Evolutionary conservation across 2,113 vertebrate genomes (phyloP).

Genomic region (Tretioscincus oriximinensis): DNA sequence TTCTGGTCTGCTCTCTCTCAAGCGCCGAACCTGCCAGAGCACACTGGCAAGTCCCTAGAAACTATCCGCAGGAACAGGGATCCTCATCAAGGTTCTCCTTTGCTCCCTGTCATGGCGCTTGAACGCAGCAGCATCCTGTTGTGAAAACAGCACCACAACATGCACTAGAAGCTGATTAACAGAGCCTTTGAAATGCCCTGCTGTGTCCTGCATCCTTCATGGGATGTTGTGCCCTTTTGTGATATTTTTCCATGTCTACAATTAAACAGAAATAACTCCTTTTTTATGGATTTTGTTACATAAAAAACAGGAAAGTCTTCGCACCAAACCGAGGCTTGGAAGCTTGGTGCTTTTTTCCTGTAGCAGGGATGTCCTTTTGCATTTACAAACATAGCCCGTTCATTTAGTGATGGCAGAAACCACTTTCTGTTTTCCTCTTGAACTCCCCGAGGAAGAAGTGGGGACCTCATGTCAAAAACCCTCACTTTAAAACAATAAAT

Average conservation of each 20-base stretch:
- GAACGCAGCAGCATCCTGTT: background rate
- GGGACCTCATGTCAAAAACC: slow-evolving; percentile 83
- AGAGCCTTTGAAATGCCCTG: background rate
- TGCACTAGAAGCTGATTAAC: background rate
- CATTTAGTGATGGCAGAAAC: slow-evolving; percentile 49
- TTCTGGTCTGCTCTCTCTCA: background rate
- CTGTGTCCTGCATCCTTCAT: background rate
- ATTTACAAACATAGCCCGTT: slow-evolving; percentile 9
- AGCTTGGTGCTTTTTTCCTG: slow-evolving; percentile 3
- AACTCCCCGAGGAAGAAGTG: slow-evolving; percentile 65
- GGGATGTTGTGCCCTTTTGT: background rate
- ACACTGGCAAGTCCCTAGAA: background rate
- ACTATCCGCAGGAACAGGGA: background rate
- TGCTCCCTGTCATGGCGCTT: background rate
- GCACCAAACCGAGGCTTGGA: background rate
- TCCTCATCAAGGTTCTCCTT: background rate
- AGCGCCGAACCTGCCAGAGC: background rate
- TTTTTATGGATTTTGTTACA: background rate
- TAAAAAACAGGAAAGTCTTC: slow-evolving; percentile 8
- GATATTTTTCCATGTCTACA: background rate
- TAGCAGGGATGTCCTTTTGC: slow-evolving; percentile 12
- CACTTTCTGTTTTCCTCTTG: slow-evolving; percentile 59
- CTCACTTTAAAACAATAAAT: slow-evolving; percentile 85
- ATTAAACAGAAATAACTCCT: slow-evolving; percentile 1
- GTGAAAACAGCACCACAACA: background rate